Base-by-base conservation (phyloP, 2,113 vertebrate species). In the Tapirus terrestris region DNA sequence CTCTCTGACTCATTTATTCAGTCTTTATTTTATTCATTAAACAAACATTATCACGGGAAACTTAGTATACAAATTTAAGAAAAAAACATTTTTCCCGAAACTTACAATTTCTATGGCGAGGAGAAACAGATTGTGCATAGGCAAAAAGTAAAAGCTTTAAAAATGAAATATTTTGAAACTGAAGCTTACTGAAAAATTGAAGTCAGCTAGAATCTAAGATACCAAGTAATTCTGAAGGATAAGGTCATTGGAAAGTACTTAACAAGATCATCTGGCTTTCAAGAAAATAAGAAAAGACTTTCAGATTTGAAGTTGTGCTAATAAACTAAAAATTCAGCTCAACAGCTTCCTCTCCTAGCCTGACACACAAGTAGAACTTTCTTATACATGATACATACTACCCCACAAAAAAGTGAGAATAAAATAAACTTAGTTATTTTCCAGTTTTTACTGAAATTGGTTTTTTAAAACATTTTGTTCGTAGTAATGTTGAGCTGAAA, bases 111-210 rank as follows among this genome's bases (percentile, higher is more conserved):
- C 14, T 76, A 84, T 17, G 8, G 13, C 23, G 77, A 82, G 48
- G 27, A 1, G 45, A 76, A 61, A 85, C 18, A 77, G 58, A 56
- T 2, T 76, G 25, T 10, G 1, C 18, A 65, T 8, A 73, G 53
- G 75, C 36, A 36, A 88, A 90, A 45, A 8, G 23, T 51, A 65
- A 96, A 86, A 58, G 29, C 36, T 63, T 90, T 36, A 45, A 85
- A 79, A 63, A 43, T 5, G 27, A 96, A 77, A 6, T 58, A 89
- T 89, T 94, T 85, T 88, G 45, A 95, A 77, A 89, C 21, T 75
- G 36, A 93, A 93, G 88, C 67, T 70, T 89, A 85, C 23, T 36
- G 20, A 88, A 88, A 91, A 85, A 60, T 33, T 13, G 5, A 82
- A 75, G 39, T 75, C 89, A 93, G 56, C 51, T 51, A 56, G 70